Conservation (phyloP, 2,113 vertebrate genomes). For the Oreocharis arfaki region DNA sequence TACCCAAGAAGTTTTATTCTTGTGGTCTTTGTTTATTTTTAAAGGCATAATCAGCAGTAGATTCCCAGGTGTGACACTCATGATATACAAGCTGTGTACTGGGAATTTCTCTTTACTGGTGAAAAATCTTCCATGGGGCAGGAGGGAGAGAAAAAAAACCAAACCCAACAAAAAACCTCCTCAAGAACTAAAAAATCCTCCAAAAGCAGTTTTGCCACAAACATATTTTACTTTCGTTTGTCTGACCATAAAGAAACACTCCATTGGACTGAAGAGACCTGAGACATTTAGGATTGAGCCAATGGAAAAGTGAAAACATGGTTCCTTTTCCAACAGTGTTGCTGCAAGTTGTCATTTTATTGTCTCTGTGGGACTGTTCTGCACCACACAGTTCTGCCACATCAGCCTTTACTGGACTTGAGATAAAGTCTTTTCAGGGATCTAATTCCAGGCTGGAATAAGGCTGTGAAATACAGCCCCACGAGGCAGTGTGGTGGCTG, state of each 20-base stretch:
- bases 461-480: background rate
- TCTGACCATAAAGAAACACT: background rate
- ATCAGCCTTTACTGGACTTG: background rate
- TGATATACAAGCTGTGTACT: background rate
- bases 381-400: background rate
- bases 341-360: background rate
- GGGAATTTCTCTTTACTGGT: background rate
- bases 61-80: background rate
- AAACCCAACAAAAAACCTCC: background rate
- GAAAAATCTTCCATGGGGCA: background rate
- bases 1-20: background rate
- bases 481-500: background rate
- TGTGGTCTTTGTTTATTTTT: background rate
- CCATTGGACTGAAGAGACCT: background rate
- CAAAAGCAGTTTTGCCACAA: background rate
- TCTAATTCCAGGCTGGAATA: background rate
- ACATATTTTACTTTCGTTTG: background rate
- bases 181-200: background rate
- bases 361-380: background rate
- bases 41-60: background rate
- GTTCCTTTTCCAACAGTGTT: background rate
- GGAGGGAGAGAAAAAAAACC: fast-evolving
- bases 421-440: background rate
- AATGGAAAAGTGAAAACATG: background rate
- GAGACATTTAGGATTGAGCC: background rate